phyloP scores from a whole-genome alignment of 35 echinoderm and acorn worm genomes.

The Ophiothrix spiculata region DNA sequence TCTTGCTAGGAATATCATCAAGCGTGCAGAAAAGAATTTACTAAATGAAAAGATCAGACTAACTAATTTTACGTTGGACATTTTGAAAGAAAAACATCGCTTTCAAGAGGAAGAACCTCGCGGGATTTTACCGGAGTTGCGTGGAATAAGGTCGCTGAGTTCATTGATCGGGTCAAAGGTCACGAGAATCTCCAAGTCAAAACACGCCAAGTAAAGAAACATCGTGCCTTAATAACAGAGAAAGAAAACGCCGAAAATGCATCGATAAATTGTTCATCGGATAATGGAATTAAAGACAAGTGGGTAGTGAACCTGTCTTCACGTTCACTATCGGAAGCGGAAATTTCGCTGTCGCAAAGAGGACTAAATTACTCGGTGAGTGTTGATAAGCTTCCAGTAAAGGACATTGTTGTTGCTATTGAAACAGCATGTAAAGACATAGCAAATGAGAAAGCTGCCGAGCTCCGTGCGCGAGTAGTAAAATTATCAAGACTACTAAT shows the following conservation, averaged over 20 bases:
- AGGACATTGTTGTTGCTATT: not conserved
- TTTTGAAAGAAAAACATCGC: not conserved
- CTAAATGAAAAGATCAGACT: not conserved
- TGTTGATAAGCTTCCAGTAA: not conserved
- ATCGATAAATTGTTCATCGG: no score
- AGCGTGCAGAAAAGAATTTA: not conserved
- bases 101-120: not conserved
- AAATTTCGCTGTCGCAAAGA: not conserved
- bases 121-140: not conserved
- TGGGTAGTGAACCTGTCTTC: not conserved
- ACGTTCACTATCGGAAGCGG: not conserved
- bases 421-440: not conserved
- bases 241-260: no score
- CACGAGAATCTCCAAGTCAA: not conserved
- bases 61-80: not conserved
- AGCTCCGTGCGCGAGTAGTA: not conserved
- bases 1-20: not conserved
- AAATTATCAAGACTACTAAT: constrained; percentile 1
- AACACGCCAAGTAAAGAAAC: not conserved
- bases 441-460: not conserved
- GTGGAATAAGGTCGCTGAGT: not conserved
- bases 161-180: not conserved
- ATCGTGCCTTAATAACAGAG: not conserved
- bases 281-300: not conserved
- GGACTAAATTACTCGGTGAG: not conserved